phyloP scores from a whole-genome alignment of 1,140 invertebrate genomes.

The Ostrea denselamellosa region DNA sequence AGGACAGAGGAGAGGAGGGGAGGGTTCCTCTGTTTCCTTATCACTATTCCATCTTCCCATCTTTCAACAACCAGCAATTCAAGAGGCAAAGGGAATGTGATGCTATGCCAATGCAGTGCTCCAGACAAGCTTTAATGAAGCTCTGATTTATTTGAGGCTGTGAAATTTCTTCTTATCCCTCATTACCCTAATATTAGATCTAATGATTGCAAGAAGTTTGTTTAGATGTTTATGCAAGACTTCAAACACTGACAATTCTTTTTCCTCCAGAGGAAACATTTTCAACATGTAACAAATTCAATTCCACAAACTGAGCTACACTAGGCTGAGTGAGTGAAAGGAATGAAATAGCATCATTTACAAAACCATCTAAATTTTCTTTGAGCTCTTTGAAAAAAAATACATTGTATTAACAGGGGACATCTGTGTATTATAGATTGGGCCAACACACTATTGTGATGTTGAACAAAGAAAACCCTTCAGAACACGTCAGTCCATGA shows the following conservation, averaged over 20 bases:
- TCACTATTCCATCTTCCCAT: conserved; percentile 32
- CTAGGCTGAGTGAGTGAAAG: not conserved
- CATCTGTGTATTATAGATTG: conserved; percentile 35
- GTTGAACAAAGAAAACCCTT: conserved; percentile 13
- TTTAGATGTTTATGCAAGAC: conserved; percentile 38
- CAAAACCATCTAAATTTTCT: conserved; percentile 20
- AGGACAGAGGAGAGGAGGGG: conserved; percentile 24
- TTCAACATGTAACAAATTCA: conserved; percentile 11
- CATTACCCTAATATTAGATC: conserved; percentile 33
- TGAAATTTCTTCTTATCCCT: conserved; percentile 35
- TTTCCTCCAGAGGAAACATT: not conserved
- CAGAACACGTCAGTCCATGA: conserved; percentile 17
- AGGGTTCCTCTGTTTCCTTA: conserved; percentile 30
- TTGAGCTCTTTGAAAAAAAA: conserved; percentile 20
- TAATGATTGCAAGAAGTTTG: conserved; percentile 20
- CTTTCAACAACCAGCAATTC: conserved; percentile 29
- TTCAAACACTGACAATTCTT: conserved; percentile 33
- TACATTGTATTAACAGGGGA: conserved; percentile 21
- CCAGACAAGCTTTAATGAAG: conserved; percentile 3
- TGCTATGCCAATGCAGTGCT: not conserved
- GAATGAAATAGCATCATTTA: conserved; percentile 13
- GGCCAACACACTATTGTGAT: not conserved
- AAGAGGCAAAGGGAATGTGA: conserved; percentile 19
- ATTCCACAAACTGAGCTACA: not conserved
- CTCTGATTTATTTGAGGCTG: conserved; percentile 39